Evolutionary conservation across 2,797 vertebrate genomes (phyloP).

Genomic region (Smutsia gigantea): DNA sequence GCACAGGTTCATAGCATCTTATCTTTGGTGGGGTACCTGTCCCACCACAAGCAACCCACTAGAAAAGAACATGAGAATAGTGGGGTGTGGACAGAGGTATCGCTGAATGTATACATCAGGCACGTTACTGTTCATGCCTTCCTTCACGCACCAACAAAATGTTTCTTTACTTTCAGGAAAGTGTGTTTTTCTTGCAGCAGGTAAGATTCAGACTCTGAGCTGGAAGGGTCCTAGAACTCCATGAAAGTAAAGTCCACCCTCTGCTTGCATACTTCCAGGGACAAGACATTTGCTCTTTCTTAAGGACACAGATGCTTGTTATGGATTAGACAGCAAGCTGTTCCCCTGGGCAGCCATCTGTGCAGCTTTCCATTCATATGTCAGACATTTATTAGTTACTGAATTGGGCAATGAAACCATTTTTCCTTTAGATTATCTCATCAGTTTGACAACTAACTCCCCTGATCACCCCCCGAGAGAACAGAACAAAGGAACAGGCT

Average conservation of each 20-base stretch:
- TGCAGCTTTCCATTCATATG: not conserved
- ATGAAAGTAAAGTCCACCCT: not conserved
- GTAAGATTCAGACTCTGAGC: not conserved
- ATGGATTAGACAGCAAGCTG: not conserved
- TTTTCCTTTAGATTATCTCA: not conserved
- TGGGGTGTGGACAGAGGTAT: not conserved
- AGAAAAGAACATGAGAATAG: not conserved
- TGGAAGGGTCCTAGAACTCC: not conserved
- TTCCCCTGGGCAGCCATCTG: not conserved
- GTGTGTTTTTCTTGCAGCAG: not conserved
- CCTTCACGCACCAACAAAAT: not conserved
- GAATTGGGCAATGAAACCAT: not conserved
- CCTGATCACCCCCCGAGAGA: not conserved
- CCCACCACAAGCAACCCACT: not conserved
- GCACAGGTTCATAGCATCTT: not conserved
- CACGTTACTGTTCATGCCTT: not conserved
- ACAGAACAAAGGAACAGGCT: not conserved
- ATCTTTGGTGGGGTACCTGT: not conserved
- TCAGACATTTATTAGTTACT: not conserved
- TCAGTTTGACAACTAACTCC: not conserved
- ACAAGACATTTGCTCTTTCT: not conserved
- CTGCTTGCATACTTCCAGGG: not conserved
- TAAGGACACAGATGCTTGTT: not conserved
- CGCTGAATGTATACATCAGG: not conserved
- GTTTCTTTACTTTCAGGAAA: conserved; percentile 7